These are phyloP conservation scores for Microctenopoma stevenorrisi DNA, from an alignment of 2,797 vertebrate species.

Conservation along the genomic window DNA sequence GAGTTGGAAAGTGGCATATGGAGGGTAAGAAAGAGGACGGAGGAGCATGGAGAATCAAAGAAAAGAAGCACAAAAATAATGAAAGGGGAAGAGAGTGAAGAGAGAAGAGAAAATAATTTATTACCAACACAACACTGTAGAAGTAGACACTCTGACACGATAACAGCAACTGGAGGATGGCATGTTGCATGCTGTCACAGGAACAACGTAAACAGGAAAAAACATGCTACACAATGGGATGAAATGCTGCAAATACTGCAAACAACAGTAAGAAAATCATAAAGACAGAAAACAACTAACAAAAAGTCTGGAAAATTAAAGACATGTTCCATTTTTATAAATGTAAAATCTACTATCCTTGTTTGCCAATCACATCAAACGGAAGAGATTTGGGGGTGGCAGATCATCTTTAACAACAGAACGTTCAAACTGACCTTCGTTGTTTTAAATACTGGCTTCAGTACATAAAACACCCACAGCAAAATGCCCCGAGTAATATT, in stretches of 20 bases:
- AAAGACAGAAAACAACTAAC: slow-evolving; percentile 14
- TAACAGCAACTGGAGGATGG: slow-evolving; percentile 13
- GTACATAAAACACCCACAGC: neutral
- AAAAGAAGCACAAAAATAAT: neutral
- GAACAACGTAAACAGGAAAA: slow-evolving; percentile 30
- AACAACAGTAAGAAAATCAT: slow-evolving; percentile 21
- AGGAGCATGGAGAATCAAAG: neutral
- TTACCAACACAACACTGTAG: slow-evolving; percentile 9
- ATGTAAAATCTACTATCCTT: neutral
- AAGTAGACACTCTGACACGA: slow-evolving; percentile 17
- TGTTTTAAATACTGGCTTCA: too few relatives aligned
- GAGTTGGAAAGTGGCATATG: neutral
- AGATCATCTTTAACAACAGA: neutral
- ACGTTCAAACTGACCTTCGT: too few relatives aligned
- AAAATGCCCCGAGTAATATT: neutral
- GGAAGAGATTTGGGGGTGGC: neutral
- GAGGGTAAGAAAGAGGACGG: neutral
- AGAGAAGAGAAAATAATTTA: slow-evolving; percentile 23
- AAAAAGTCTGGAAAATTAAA: neutral
- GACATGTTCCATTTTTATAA: neutral
- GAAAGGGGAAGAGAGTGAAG: slow-evolving; percentile 6
- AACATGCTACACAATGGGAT: slow-evolving; percentile 49
- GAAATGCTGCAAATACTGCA: slow-evolving; percentile 36
- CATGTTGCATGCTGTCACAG: slow-evolving; percentile 55
- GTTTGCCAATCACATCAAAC: neutral